phyloP scores from a whole-genome alignment of 2,797 vertebrate species.

The Pseudochromis fuscus region DNA sequence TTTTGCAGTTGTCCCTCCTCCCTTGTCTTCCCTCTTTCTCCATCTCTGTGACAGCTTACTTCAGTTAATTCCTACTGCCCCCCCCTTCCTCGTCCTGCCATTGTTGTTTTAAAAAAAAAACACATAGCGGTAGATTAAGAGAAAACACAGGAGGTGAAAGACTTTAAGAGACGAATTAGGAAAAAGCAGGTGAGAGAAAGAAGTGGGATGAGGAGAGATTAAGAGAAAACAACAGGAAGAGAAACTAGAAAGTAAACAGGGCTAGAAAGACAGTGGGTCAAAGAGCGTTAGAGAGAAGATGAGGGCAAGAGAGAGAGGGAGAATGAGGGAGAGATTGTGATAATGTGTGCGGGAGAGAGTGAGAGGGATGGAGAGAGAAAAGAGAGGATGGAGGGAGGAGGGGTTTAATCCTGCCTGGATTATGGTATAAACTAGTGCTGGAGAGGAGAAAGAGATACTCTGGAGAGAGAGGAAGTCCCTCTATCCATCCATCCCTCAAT shows the following conservation, averaged over 20 bases:
- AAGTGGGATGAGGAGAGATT: slow-evolving; percentile 6
- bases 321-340: slow-evolving; percentile 37
- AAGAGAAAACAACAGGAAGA: neutral
- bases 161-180: neutral
- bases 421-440: slow-evolving; percentile 82
- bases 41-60: neutral
- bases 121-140: neutral
- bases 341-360: slow-evolving; percentile 33
- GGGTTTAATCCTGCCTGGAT: slow-evolving; percentile 87
- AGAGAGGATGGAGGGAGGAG: slow-evolving; percentile 75
- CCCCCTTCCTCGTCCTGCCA: neutral
- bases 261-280: slow-evolving; percentile 51
- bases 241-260: slow-evolving; percentile 19
- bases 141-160: neutral
- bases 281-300: slow-evolving; percentile 48
- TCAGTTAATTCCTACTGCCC: neutral
- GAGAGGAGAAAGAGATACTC: slow-evolving; percentile 69
- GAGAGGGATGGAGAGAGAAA: slow-evolving; percentile 44
- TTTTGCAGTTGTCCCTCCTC: neutral
- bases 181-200: slow-evolving; percentile 22
- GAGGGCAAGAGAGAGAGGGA: slow-evolving; percentile 33
- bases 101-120: neutral
- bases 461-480: slow-evolving; percentile 61
- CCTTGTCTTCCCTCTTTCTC: neutral
- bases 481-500: slow-evolving; percentile 50